phyloP scores from a whole-genome alignment of 2,113 vertebrate species.

The Mormoops blainvillei region DNA sequence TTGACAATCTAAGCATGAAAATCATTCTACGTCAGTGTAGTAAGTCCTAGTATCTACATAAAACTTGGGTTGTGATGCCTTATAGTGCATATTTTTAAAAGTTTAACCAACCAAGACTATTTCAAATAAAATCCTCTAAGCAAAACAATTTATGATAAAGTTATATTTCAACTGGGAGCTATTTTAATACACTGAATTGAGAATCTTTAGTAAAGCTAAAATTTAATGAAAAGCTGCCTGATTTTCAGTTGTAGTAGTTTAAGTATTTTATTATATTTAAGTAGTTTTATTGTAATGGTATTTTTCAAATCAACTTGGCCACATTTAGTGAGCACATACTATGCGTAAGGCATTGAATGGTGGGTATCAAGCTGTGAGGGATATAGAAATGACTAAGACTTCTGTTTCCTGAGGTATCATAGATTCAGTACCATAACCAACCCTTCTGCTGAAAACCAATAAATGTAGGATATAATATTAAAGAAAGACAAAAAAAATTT shows the following conservation, averaged over 20 bases:
- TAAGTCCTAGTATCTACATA: neutral
- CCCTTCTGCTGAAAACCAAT: neutral
- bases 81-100: neutral
- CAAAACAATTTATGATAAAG: neutral
- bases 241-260: neutral
- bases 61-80: neutral
- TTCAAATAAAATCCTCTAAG: conserved; percentile 18
- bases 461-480: neutral
- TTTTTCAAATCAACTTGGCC: neutral
- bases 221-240: conserved; percentile 21
- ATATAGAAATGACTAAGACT: neutral
- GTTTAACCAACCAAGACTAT: neutral
- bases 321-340: neutral
- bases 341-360: neutral
- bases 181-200: conserved; percentile 37
- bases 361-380: neutral
- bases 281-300: neutral
- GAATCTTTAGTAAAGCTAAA: neutral
- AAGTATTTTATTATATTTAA: neutral
- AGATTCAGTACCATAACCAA: neutral
- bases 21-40: neutral
- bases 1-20: neutral
- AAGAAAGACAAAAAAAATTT: neutral
- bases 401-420: neutral
- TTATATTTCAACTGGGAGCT: neutral